Conservation (phyloP, 2,888 invertebrate species). For the Poecilobothrus nobilitatus region DNA sequence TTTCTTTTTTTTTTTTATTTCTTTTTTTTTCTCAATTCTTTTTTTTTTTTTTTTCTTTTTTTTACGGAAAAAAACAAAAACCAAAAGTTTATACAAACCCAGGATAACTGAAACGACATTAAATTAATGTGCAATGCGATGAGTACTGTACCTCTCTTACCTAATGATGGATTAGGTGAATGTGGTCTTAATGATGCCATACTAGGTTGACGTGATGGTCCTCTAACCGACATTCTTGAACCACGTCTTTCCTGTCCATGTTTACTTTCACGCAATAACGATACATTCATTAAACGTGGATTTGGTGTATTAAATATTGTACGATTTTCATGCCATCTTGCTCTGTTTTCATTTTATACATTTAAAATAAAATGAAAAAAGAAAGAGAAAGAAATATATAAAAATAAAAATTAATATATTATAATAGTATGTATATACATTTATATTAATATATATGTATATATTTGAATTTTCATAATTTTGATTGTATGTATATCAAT, state of each 20-base stretch:
- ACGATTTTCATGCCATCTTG: slow-evolving; percentile 83
- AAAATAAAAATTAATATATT: neutral
- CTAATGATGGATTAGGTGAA: slow-evolving; percentile 50
- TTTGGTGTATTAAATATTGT: slow-evolving; percentile 92
- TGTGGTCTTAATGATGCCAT: slow-evolving; percentile 76
- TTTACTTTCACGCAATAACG: slow-evolving; percentile 71
- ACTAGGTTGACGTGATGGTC: slow-evolving; percentile 76
- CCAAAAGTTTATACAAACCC: slow-evolving; percentile 13
- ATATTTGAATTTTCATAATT: too few relatives aligned
- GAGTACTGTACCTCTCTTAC: slow-evolving; percentile 46
- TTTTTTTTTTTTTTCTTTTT: slow-evolving; percentile 3
- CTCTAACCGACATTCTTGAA: slow-evolving; percentile 67
- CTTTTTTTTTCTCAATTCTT: neutral
- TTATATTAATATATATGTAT: too few relatives aligned
- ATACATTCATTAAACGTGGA: slow-evolving; percentile 87
- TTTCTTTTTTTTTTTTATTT: neutral
- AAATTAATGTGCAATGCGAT: slow-evolving; percentile 23
- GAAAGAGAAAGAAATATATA: neutral
- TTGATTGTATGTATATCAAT: too few relatives aligned
- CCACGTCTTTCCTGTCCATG: slow-evolving; percentile 71
- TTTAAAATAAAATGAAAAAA: slow-evolving; percentile 10
- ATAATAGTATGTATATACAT: neutral
- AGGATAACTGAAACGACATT: slow-evolving; percentile 13
- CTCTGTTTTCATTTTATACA: slow-evolving; percentile 51
- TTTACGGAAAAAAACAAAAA: neutral